These are phyloP conservation scores for Cephalotes varians DNA, from an alignment of 2,888 invertebrate genomes.

Conservation along the genomic window DNA sequence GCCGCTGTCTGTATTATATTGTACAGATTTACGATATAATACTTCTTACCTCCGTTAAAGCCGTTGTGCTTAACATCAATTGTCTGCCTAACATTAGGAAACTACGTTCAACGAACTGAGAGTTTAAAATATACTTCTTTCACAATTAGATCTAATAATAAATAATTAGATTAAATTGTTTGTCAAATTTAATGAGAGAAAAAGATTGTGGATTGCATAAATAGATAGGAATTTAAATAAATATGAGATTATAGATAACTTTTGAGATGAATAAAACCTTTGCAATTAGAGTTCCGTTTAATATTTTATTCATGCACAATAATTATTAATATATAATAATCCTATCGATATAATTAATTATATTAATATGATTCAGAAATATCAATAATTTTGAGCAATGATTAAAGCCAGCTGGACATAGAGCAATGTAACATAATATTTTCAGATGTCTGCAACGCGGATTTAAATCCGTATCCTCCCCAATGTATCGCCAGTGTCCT, in stretches of 20 bases:
- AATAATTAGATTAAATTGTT: too few relatives aligned
- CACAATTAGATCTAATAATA: neutral
- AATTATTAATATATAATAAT: neutral
- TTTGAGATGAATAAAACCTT: neutral
- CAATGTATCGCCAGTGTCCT: conserved; percentile 88
- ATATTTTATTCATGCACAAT: neutral
- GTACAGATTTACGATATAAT: neutral
- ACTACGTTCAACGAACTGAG: neutral
- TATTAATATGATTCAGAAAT: neutral
- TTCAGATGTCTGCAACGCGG: conserved; percentile 85
- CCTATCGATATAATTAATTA: neutral
- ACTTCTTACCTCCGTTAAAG: too few relatives aligned
- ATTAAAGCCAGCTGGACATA: neutral
- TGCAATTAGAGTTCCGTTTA: neutral
- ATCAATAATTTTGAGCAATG: neutral
- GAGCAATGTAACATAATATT: conserved; percentile 28
- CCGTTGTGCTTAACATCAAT: neutral
- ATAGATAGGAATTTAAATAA: neutral
- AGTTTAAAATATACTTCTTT: conserved; percentile 1
- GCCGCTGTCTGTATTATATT: neutral
- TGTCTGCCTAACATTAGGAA: neutral
- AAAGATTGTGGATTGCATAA: neutral
- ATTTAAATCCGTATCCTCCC: conserved; percentile 86
- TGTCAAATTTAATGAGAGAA: neutral
- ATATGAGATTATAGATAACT: neutral